Conservation (phyloP, 1,140 invertebrate genomes). For the Euwallacea fornicatus region DNA sequence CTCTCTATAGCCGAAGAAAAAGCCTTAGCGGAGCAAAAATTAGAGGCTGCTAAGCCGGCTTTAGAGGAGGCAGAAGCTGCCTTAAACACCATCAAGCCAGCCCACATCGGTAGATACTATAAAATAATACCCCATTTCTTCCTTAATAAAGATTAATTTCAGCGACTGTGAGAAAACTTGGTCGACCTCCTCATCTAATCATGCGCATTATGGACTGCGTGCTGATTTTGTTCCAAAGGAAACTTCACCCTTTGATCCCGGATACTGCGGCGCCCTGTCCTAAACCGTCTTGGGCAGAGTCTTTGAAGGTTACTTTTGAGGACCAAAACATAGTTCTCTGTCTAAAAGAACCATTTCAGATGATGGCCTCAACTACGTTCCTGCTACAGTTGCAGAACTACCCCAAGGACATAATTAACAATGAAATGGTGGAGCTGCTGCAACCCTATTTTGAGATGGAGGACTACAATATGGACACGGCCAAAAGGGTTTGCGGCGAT, state of each 20-base stretch:
- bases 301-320: constrained; percentile 93
- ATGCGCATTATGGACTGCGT: constrained; percentile 99
- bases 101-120: constrained; percentile 73
- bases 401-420: constrained; percentile 95
- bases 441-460: constrained; percentile 91
- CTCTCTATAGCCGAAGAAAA: constrained; percentile 90
- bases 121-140: background rate
- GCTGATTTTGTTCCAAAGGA: constrained; percentile 88
- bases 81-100: constrained; percentile 94
- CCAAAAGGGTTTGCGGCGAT: constrained; percentile 92
- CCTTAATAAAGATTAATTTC: constrained; percentile 38
- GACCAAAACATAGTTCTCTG: constrained; percentile 55
- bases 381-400: constrained; percentile 90
- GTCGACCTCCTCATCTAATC: constrained; percentile 92
- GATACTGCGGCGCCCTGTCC: constrained; percentile 82
- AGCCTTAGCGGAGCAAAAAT: constrained; percentile 83
- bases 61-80: constrained; percentile 93
- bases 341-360: constrained; percentile 56
- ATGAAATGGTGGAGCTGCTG: constrained; percentile 93
- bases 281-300: constrained; percentile 94
- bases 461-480: constrained; percentile 96
- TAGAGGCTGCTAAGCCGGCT: constrained; percentile 89
- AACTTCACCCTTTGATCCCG: constrained; percentile 75
- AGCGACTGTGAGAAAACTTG: constrained; percentile 92
- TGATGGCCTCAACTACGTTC: constrained; percentile 97